Evolutionary conservation across 2,888 invertebrate species (phyloP).

Genomic region (Phymatocera aterrima): DNA sequence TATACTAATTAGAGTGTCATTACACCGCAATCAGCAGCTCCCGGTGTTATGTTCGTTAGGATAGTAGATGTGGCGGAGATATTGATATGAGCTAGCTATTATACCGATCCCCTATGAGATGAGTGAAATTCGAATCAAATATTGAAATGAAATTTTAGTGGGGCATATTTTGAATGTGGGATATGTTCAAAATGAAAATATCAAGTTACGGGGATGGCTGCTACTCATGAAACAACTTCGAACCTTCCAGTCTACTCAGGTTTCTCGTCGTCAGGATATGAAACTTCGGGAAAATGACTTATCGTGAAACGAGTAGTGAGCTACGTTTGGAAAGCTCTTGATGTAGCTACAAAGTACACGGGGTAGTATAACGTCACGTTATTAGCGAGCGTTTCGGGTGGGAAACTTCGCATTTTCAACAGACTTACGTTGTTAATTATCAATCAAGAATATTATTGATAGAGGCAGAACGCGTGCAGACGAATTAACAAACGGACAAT

Average conservation of each 20-base stretch:
- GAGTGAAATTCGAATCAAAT: constrained; percentile 34
- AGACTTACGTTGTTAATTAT: not conserved
- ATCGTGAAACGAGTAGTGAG: not conserved
- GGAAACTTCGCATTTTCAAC: constrained; percentile 28
- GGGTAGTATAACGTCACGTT: constrained; percentile 23
- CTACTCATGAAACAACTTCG: constrained; percentile 30
- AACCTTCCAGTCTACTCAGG: constrained; percentile 19
- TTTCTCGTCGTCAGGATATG: constrained; percentile 34
- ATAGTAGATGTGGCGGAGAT: not conserved
- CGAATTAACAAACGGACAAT: constrained; percentile 28
- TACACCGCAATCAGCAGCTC: constrained; percentile 8
- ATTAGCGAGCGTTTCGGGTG: not conserved
- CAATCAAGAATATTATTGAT: constrained; percentile 20
- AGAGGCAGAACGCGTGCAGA: not conserved
- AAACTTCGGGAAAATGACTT: constrained; percentile 35
- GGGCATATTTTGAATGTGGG: constrained; percentile 13
- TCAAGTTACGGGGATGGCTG: constrained; percentile 34
- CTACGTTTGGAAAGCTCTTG: constrained; percentile 40
- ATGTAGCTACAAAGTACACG: constrained; percentile 23
- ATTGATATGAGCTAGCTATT: not conserved
- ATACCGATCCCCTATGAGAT: constrained; percentile 1
- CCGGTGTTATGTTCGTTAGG: not conserved
- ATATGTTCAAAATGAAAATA: constrained; percentile 23
- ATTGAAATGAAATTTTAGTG: constrained; percentile 28
- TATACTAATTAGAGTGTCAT: constrained; percentile 28